phyloP scores from a whole-genome alignment of 2,888 invertebrate species.

The Coecobrya sp. region DNA sequence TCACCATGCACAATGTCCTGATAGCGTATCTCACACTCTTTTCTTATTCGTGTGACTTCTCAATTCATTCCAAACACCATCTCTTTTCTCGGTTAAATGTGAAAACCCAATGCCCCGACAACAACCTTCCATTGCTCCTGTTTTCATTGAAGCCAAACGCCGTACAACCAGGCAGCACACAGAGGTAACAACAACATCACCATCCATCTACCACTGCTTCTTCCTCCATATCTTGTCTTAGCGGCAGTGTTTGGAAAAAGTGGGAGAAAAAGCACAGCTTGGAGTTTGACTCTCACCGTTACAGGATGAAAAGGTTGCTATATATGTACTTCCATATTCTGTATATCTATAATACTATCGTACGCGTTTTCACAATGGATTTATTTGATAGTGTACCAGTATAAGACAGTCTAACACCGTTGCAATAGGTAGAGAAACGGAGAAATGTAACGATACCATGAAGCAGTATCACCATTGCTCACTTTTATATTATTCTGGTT shows the following conservation, averaged over 20 bases:
- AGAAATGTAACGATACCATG: neutral
- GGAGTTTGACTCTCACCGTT: slow-evolving; percentile 22
- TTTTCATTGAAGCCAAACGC: slow-evolving; percentile 49
- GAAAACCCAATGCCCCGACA: slow-evolving; percentile 66
- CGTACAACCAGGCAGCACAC: slow-evolving; percentile 11
- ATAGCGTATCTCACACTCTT: neutral
- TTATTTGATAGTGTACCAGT: neutral
- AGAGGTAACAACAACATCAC: too few species aligned
- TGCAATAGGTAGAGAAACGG: neutral
- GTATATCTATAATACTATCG: neutral
- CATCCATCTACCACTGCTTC: slow-evolving; percentile 21
- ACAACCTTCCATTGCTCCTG: slow-evolving; percentile 60
- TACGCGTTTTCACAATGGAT: slow-evolving; percentile 19
- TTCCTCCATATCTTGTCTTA: slow-evolving; percentile 34
- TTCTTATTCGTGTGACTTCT: slow-evolving; percentile 49
- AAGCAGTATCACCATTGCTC: slow-evolving; percentile 13
- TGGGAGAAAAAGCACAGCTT: slow-evolving; percentile 24
- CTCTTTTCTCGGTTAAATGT: slow-evolving; percentile 63
- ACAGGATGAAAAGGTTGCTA: slow-evolving; percentile 30
- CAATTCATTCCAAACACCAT: slow-evolving; percentile 69
- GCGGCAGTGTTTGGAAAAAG: slow-evolving; percentile 54
- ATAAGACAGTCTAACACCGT: neutral
- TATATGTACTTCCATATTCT: slow-evolving; percentile 27
- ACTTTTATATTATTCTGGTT: slow-evolving; percentile 37
- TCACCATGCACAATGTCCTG: neutral